Base-by-base conservation (phyloP, 2,888 invertebrate genomes). In the Thereva unica region DNA sequence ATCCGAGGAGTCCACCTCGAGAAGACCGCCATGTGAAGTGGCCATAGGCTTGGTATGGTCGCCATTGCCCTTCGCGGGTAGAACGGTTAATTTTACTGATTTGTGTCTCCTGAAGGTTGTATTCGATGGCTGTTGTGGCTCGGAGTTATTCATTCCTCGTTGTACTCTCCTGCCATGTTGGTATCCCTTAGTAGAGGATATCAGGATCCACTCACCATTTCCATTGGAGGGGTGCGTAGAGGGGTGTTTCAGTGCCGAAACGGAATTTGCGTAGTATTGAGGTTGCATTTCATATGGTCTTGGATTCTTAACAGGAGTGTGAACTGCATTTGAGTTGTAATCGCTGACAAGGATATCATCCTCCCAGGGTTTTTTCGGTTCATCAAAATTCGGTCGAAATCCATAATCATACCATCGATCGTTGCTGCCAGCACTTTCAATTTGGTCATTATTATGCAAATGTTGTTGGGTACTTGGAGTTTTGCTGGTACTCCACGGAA, bases 141-240 rank as follows among this genome's bases (percentile, higher is more conserved):
- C 54, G 0, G 63, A 40, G 35, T n/a, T 38, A 38, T 66, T 68
- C 64, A 55, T 64, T 23, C 12, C 40, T 9, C 52, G 53, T 50
- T 64, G 52, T 76, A 84, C 3, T 64, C 64, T 9, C 7, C 53
- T 64, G 82, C 82, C 64, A 84, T 83, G 23, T 68, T 86, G 85
- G 74, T 90, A 91, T 0, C 91, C 91, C 79, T 90, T 89, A 8
- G 91, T 91, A 4, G 90, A 90, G 0, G 90, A 90, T 5, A 91
- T 78, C 2, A 91, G 80, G 2, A 91, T 86, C 91, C 91, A 91
- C 72, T 90, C 88, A 0, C 91, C 91, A 68, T 90, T 88, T 1
- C 89, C 88, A 68, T 83, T 83, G 0, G 85, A 83, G 0, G 89
- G 89, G 76, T 88, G 84, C 3, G 84, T 83, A 3, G 82, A 78